Base-by-base conservation (phyloP, 2,113 vertebrate species). In the western clawed frog (Xenopus tropicalis) region DNA sequence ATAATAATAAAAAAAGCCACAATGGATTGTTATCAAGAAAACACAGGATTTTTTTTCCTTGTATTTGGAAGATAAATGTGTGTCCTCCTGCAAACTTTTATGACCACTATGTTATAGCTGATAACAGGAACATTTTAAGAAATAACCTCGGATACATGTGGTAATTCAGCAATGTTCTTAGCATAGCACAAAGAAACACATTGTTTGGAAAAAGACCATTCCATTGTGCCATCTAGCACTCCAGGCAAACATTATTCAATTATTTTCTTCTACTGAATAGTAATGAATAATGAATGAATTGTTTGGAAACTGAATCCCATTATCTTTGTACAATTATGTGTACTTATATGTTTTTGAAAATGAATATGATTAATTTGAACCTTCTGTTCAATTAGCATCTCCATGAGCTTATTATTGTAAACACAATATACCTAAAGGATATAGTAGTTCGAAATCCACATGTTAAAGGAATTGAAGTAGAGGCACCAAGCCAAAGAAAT, bases 311-410 rank as follows among this genome's bases (percentile, higher is more conserved):
- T 52, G 22, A 61, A 74, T 51, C 65, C 29, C 24, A 68, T 68
- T 74, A 68, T 58, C 25, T 43, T 72, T 72, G 51, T n/a, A 23
- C 65, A 68, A 74, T 61, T 68, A 61, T 68, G 56, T 61, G 67
- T 37, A 68, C 65, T 68, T 68, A 61, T 29, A 66, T 62, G 22
- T 52, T 67, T 74, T 67, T 12, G 22, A 61, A 67, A 43, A 23
- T 68, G 72, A 68, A 74, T 74, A 74, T 68, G 72, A 68, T 74
- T 68, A 52, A 68, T 74, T 10, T 69, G 43, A 61, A 66, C 65
- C 65, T 46, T 62, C 72, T 74, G 72, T 68, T 74, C 20, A 68
- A 68, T 68, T 74, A 61, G 65, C 65, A 61, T 48, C 71, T 66
- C 37, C 65, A 10, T 24, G 17, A 23, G 51, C 54, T 57, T 25